Evolutionary conservation across 2,888 invertebrate genomes (phyloP).

Genomic region (Byasa hedistus): DNA sequence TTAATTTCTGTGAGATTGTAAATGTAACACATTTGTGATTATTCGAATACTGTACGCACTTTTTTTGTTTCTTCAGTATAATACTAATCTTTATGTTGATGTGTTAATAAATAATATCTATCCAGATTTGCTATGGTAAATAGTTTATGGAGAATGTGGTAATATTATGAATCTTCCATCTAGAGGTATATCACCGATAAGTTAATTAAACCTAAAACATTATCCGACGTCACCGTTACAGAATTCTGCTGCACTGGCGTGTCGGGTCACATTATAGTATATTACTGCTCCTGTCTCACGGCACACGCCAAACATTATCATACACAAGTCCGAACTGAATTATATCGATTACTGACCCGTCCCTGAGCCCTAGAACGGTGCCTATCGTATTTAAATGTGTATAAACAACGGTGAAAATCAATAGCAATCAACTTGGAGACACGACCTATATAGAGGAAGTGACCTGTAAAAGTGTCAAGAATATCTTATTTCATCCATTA

Average conservation of each 20-base stretch:
- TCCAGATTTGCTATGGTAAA: too few relatives aligned
- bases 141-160: not conserved
- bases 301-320: slow-evolving; percentile 30
- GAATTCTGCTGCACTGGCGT: slow-evolving; percentile 17
- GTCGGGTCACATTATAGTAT: slow-evolving; percentile 12
- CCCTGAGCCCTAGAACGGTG: slow-evolving; percentile 48
- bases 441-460: slow-evolving; percentile 35
- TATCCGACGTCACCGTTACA: not conserved
- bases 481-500: slow-evolving; percentile 15
- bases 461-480: slow-evolving; percentile 34
- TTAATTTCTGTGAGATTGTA: too few relatives aligned
- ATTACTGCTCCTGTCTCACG: slow-evolving; percentile 29
- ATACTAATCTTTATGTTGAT: too few relatives aligned
- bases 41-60: too few relatives aligned
- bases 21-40: too few relatives aligned
- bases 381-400: slow-evolving; percentile 53
- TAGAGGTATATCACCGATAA: not conserved
- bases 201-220: slow-evolving; percentile 12
- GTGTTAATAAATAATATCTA: too few relatives aligned
- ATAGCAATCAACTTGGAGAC: slow-evolving; percentile 54
- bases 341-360: slow-evolving; percentile 52
- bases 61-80: too few relatives aligned
- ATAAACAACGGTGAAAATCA: slow-evolving; percentile 57
- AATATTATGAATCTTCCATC: not conserved
- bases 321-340: slow-evolving; percentile 41